Evolutionary conservation across 2,888 invertebrate species (phyloP).

Genomic region (Cantharis lateralis): DNA sequence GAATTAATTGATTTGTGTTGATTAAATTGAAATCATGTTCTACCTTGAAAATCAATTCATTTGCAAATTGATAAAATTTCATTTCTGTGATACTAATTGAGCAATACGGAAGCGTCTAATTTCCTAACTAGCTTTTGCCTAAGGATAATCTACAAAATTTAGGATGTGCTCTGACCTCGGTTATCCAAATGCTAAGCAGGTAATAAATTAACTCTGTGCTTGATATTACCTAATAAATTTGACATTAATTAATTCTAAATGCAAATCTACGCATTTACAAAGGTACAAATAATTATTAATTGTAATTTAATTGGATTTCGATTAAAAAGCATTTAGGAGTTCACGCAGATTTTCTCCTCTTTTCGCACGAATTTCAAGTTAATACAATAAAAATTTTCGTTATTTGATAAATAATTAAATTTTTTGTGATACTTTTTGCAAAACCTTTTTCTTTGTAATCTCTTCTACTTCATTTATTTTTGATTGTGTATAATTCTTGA

Average conservation of each 20-base stretch:
- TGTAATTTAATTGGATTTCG: not conserved
- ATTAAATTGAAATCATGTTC: not conserved
- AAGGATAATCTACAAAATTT: slow-evolving; percentile 5
- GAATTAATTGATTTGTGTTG: not conserved
- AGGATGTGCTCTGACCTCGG: slow-evolving; percentile 1
- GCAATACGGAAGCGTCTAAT: slow-evolving; percentile 2
- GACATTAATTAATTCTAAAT: slow-evolving; percentile 2
- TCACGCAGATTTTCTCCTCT: not conserved
- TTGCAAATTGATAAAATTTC: not conserved
- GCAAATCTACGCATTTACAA: not conserved
- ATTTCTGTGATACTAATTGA: not conserved
- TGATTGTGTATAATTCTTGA: not conserved
- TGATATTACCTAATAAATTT: slow-evolving; percentile 2
- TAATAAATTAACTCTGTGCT: slow-evolving; percentile 2
- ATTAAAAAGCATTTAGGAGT: not conserved
- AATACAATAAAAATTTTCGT: not conserved
- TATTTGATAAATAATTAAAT: not conserved
- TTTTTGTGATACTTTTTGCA: not conserved
- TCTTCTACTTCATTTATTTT: not conserved
- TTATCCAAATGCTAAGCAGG: slow-evolving; percentile 4
- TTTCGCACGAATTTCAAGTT: not conserved
- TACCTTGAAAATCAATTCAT: not conserved
- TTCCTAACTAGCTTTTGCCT: not conserved
- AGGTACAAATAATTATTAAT: not conserved
- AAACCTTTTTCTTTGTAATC: not conserved